Evolutionary conservation across 92 coral and sea anemone species (phyloP), one percentile per base, ranked within the genome.

Genomic region (Muricea muricata): DNA sequence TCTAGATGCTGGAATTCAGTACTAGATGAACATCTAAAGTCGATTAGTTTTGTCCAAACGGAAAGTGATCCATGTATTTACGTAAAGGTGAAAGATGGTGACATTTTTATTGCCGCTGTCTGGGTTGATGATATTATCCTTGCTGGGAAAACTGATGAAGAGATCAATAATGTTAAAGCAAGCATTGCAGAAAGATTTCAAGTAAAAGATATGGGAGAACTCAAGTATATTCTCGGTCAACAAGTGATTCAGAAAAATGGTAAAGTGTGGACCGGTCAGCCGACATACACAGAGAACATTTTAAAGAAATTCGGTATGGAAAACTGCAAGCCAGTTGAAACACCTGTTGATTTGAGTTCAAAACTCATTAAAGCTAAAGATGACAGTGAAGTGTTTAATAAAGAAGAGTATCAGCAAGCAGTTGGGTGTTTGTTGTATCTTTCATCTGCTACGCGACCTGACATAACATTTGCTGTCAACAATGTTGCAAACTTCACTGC

Each of bases 381-480:
- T 13, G 90, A 86, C 52, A 80, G 80, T 47, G 81, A 86, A 74
- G 47, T 67, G 67, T 74, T 41, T 23, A 57, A 86, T 61, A 50
- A 84, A 56, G 84, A 45, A 31, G 67, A 65, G 48, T 80, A 89
- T 73, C 92, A 89, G 87, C 83, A 89, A 82, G 91, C 81, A 30
- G 89, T 92, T 66, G 89, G 92, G 0, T 77, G 89, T 88, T 65
- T 85, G 80, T 75, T 88, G 48, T 88, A 88, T 31, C 33, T 88
- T 26, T 89, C 92, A 81, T 54, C 88, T 52, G 83, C 76, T 28
- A 70, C 94, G 32, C 70, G 94, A 40, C 94, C 93, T 7, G 89
- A 90, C 61, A 87, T 83, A 32, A 66, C 85, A 42, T 85, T 54
- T 56, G 79, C 79, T 7, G 79, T 73, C 2, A 73, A 30, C 35